A percentile compares a stretch with the other conserved stretches of the same genome.
phyloP scores from a whole-genome alignment of 2,113 vertebrate genomes.

The Gasterosteus nipponicus region DNA sequence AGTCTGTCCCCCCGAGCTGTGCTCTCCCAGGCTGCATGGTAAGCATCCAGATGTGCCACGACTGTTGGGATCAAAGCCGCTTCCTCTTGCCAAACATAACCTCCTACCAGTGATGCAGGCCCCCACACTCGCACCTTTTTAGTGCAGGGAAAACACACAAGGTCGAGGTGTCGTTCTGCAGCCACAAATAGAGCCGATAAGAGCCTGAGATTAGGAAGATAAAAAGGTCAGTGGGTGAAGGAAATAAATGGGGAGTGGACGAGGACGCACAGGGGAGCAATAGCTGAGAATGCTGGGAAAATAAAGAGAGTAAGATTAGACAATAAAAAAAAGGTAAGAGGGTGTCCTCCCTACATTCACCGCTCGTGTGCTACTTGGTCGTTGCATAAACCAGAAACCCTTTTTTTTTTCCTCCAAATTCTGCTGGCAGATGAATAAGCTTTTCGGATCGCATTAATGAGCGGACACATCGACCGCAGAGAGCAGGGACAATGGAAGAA shows the following conservation, averaged over 20 bases:
- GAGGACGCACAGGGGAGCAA: no score
- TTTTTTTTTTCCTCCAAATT: background rate
- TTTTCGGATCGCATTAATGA: constrained; percentile 47
- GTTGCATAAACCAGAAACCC: constrained; percentile 41
- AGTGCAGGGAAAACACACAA: background rate
- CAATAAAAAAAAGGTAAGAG: background rate
- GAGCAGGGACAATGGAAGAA: background rate
- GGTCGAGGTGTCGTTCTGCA: constrained; percentile 7
- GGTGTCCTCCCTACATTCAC: background rate
- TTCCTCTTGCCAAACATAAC: background rate
- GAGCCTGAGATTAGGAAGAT: constrained; percentile 26
- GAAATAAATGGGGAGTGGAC: background rate
- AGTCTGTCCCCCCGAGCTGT: background rate
- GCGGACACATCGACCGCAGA: constrained; percentile 3
- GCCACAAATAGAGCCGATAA: constrained; percentile 54
- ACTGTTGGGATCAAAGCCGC: constrained; percentile 19
- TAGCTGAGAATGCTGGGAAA: background rate
- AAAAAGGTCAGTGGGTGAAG: constrained; percentile 7
- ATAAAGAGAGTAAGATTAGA: background rate
- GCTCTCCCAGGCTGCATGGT: background rate
- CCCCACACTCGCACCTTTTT: constrained; percentile 18
- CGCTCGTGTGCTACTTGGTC: background rate
- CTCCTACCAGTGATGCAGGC: constrained; percentile 10
- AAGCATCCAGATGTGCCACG: constrained; percentile 13
- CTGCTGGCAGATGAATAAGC: constrained; percentile 15